Percentiles rank a stretch among this genome's conserved stretches.
Conservation (phyloP, 2,113 vertebrate genomes). For the Neolamprologus cancellatus region DNA sequence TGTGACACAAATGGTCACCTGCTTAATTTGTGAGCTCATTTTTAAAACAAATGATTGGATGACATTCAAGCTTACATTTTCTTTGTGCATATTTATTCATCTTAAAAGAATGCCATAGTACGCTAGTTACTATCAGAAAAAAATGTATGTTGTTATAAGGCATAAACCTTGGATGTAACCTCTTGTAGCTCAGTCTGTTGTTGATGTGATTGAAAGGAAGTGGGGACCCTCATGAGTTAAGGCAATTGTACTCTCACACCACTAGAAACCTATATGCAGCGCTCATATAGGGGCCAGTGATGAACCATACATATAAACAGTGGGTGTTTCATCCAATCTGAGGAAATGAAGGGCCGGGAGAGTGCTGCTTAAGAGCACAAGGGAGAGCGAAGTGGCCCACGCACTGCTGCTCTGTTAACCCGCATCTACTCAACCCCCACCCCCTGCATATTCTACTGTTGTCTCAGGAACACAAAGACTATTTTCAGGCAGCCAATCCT, state of each 20-base stretch:
- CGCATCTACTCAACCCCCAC: slow-evolving; percentile 21
- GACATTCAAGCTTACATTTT: background rate
- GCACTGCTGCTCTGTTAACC: slow-evolving; percentile 52
- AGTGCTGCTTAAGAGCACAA: slow-evolving; percentile 59
- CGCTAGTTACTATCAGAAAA: background rate
- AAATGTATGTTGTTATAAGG: background rate
- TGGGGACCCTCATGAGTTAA: background rate
- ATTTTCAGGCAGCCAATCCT: slow-evolving; percentile 72
- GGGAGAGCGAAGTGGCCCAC: slow-evolving; percentile 39
- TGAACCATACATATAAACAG: slow-evolving; percentile 18
- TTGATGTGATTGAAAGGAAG: background rate
- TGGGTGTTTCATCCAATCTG: slow-evolving; percentile 61
- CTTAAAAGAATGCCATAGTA: background rate
- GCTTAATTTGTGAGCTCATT: background rate
- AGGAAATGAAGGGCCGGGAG: slow-evolving; percentile 13
- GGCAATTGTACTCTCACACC: background rate
- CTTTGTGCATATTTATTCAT: background rate
- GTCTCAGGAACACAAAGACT: slow-evolving; percentile 74
- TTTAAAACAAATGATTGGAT: background rate
- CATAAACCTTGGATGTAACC: background rate
- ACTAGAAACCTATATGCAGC: slow-evolving; percentile 1
- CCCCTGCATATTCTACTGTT: slow-evolving; percentile 50
- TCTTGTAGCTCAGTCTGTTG: background rate
- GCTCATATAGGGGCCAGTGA: slow-evolving; percentile 4
- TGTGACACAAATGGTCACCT: slow-evolving; percentile 2